Evolutionary conservation across 2,888 invertebrate species (phyloP).

Genomic region (Brachyopa scutellaris): DNA sequence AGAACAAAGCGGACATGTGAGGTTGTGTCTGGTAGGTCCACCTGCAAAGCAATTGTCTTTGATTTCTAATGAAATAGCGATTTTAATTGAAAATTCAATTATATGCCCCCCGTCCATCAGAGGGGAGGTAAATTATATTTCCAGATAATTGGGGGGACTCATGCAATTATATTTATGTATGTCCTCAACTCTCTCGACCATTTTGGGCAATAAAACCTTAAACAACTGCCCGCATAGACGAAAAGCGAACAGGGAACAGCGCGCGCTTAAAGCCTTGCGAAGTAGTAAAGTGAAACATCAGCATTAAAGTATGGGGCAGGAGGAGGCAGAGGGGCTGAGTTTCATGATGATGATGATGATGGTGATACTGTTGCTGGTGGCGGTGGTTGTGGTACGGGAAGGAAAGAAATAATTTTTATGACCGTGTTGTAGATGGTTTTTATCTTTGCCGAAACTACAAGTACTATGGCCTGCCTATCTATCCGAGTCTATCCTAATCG

Average conservation of each 20-base stretch:
- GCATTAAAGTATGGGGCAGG: too few relatives aligned
- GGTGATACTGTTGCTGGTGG: constrained; percentile 2
- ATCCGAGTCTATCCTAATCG: constrained; percentile 44
- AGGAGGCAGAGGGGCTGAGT: too few relatives aligned
- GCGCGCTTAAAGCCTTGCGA: constrained; percentile 52
- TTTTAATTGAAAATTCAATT: constrained; percentile 72
- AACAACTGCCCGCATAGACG: constrained; percentile 41
- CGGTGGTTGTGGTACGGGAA: constrained; percentile 19
- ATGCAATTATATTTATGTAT: constrained; percentile 4
- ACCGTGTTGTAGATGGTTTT: constrained; percentile 66
- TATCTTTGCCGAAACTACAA: constrained; percentile 67
- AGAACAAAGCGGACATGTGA: constrained; percentile 26
- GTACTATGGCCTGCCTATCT: constrained; percentile 45
- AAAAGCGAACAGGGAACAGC: constrained; percentile 37
- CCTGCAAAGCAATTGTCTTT: constrained; percentile 53
- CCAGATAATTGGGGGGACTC: constrained; percentile 18
- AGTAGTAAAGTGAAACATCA: constrained; percentile 64
- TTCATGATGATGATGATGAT: constrained; percentile 28
- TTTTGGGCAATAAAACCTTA: constrained; percentile 56
- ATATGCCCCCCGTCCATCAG: constrained; percentile 38
- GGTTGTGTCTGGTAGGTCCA: neutral
- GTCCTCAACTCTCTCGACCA: constrained; percentile 1
- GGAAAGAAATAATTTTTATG: constrained; percentile 65
- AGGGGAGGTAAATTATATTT: constrained; percentile 29
- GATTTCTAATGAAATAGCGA: constrained; percentile 56